These are phyloP conservation scores for Phylloscopus whistleri DNA, from an alignment of 2,113 vertebrate genomes.

Conservation along the genomic window DNA sequence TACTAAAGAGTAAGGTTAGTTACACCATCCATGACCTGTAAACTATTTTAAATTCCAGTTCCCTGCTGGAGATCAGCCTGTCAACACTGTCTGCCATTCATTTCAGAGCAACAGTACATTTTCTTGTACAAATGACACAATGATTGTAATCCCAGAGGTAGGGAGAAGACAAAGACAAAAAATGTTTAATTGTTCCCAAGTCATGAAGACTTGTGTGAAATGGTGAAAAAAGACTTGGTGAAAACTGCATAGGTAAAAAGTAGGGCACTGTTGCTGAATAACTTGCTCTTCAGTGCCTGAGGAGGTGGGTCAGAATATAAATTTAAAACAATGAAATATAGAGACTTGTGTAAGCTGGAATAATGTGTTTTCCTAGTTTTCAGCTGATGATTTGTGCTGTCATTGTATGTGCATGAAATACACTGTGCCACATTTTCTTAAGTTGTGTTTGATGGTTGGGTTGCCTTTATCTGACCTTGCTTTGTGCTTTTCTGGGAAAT, in stretches of 20 bases:
- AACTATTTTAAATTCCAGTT: not conserved
- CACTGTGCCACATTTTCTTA: not conserved
- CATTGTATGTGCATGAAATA: not conserved
- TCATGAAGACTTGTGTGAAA: not conserved
- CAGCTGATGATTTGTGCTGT: not conserved
- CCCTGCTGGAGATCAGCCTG: not conserved
- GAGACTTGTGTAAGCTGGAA: not conserved
- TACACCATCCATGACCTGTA: not conserved
- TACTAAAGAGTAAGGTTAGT: not conserved
- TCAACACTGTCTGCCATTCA: not conserved
- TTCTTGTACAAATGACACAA: slow-evolving; percentile 34
- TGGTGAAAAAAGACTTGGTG: not conserved
- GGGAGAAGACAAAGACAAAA: not conserved
- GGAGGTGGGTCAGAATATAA: not conserved
- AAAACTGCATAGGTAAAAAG: not conserved
- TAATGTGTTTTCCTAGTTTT: not conserved
- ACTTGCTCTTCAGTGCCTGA: not conserved
- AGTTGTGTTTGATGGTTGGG: slow-evolving; percentile 12
- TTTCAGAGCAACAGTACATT: slow-evolving; percentile 1
- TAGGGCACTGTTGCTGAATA: not conserved
- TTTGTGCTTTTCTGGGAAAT: slow-evolving; percentile 34
- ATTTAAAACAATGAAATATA: not conserved
- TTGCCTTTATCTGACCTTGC: slow-evolving; percentile 23
- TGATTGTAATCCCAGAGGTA: slow-evolving; percentile 52
- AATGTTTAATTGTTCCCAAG: not conserved